Evolutionary conservation across 2,113 vertebrate species (phyloP), one percentile per base, ranked within the genome.

Genomic region (Cisticola juncidis): DNA sequence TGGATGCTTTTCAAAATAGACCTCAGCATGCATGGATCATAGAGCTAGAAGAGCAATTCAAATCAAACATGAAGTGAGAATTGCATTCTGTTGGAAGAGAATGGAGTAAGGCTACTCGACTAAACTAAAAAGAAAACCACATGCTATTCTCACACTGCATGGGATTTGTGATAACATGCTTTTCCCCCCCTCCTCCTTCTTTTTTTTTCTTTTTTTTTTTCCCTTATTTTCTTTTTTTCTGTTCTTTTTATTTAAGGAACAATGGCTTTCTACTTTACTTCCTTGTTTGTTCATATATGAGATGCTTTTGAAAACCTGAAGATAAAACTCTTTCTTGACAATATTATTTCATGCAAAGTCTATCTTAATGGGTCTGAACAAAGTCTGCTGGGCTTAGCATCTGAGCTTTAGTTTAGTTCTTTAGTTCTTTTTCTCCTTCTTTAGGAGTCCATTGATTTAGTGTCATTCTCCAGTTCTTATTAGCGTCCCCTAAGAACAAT

Each of bases 361-460:
- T 86, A 5, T 70, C 81, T 90, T 68, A 82, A 48, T n/a, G 58
- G 5, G 9, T 83, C 71, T 91, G 38, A 90, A 89, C 24, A 36
- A 68, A 72, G 69, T 81, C 81, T 35, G 29, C 31, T 57, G 5
- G 50, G 53, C 9, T 86, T 76, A 86, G 16, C n/a, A 48, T 50
- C n/a, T 87, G 48, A 74, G 12, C 56, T 88, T 91, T 58, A 76
- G 25, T 51, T 92, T 69, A 85, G 36, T 60, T 80, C 38, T 80
- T 78, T 81, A 70, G 50, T n/a, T 62, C 22, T 70, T 70, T 77
- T 36, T 48, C 31, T 56, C 13, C 42, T 83, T 74, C 53, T 53
- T 56, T 44, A 86, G 33, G 76, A 56, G 31, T 69, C 53, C 48
- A 94, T 87, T 54, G 85, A 91, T 95, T 96, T 94, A 87, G 16